phyloP scores from a whole-genome alignment of 2,797 vertebrate species.

The Rousettus madagascariensis region DNA sequence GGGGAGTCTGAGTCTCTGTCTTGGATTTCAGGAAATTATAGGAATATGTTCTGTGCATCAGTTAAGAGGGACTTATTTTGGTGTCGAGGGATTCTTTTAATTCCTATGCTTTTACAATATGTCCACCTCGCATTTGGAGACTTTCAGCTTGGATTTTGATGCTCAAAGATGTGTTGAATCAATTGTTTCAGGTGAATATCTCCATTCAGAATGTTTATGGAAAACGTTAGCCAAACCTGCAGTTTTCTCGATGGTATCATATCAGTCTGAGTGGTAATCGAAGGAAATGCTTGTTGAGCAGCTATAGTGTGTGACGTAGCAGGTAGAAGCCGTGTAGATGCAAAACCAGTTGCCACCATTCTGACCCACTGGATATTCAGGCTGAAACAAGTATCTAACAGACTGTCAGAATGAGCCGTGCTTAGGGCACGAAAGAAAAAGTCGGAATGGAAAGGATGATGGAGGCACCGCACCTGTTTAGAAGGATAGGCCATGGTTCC shows the following conservation, averaged over 20 bases:
- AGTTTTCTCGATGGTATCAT: not conserved
- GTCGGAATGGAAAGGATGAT: not conserved
- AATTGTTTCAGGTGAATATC: not conserved
- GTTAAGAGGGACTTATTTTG: not conserved
- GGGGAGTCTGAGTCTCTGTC: not conserved
- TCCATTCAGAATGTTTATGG: not conserved
- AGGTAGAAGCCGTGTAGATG: not conserved
- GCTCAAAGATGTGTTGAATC: not conserved
- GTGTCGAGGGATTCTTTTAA: not conserved
- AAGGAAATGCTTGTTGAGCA: not conserved
- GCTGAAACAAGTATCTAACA: not conserved
- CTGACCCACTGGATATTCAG: not conserved
- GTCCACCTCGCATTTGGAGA: not conserved
- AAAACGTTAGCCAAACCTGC: not conserved
- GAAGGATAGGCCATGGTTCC: not conserved
- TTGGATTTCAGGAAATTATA: not conserved
- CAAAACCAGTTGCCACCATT: not conserved
- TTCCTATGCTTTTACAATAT: not conserved
- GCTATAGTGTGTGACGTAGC: not conserved
- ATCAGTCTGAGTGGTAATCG: not conserved
- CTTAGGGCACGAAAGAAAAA: not conserved
- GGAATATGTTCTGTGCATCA: not conserved
- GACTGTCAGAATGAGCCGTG: not conserved
- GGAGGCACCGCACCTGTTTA: not conserved
- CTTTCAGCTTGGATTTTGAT: not conserved